phyloP scores from a whole-genome alignment of 2,888 invertebrate genomes.

The Drosophila greeni region DNA sequence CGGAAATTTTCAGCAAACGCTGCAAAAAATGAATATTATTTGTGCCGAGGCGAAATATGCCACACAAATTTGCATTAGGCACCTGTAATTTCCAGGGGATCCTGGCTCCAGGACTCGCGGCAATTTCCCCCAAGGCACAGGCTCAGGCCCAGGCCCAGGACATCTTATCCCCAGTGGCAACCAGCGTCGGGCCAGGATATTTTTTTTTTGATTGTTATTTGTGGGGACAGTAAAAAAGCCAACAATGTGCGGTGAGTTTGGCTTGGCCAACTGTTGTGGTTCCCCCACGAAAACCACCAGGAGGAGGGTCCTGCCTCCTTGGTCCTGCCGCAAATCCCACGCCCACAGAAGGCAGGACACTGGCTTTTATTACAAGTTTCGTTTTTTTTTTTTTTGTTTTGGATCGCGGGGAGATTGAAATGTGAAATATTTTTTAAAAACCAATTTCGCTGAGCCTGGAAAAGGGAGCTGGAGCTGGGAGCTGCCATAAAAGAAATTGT shows the following conservation, averaged over 20 bases:
- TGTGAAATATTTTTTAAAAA: conserved; percentile 76
- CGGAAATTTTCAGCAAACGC: conserved; percentile 51
- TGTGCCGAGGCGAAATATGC: conserved; percentile 58
- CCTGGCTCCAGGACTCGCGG: conserved; percentile 46
- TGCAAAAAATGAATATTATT: conserved; percentile 51
- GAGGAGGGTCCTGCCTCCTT: conserved; percentile 7
- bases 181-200: conserved; percentile 29
- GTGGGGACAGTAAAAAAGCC: conserved; percentile 70
- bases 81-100: conserved; percentile 63
- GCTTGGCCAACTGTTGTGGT: conserved; percentile 49
- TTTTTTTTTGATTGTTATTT: conserved; percentile 69
- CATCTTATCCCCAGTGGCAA: conserved; percentile 54
- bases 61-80: conserved; percentile 73
- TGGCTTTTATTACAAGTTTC: conserved; percentile 69
- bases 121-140: conserved; percentile 61
- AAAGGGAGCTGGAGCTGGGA: conserved; percentile 5
- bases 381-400: conserved; percentile 1
- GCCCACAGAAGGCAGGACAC: conserved; percentile 32
- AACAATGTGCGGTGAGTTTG: conserved; percentile 46
- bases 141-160: conserved; percentile 3
- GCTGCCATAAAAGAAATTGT: conserved; percentile 67
- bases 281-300: conserved; percentile 1
- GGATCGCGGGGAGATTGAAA: conserved; percentile 65
- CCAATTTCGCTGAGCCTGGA: conserved; percentile 72
- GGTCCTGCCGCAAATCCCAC: conserved; percentile 11